Percentiles rank a stretch among this genome's conserved stretches.
Evolutionary conservation across 2,113 vertebrate genomes (phyloP).

Genomic region (Poecile atricapillus): DNA sequence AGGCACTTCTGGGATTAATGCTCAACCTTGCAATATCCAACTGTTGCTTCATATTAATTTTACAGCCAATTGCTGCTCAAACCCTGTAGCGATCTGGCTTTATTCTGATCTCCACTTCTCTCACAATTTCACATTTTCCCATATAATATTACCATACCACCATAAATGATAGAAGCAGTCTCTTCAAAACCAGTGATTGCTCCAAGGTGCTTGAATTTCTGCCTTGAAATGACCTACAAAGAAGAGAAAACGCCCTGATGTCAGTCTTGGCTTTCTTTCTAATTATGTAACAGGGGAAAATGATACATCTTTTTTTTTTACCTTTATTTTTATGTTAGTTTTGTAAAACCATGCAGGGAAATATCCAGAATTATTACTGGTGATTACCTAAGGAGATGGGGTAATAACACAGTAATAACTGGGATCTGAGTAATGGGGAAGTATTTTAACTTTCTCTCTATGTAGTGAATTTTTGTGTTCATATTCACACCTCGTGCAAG

Average conservation of each 20-base stretch:
- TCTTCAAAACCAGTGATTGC: conserved; percentile 25
- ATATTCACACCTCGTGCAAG: background rate
- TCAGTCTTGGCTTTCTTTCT: conserved; percentile 35
- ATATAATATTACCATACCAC: conserved; percentile 29
- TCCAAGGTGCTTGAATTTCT: conserved; percentile 49
- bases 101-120: background rate
- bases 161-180: conserved; percentile 61
- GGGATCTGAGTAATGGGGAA: background rate
- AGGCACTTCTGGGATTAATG: background rate
- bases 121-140: conserved; percentile 47
- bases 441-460: background rate
- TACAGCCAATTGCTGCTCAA: conserved; percentile 46
- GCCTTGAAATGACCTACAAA: conserved; percentile 33
- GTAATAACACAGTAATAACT: background rate
- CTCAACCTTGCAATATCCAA: conserved; percentile 26
- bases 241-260: background rate
- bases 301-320: background rate
- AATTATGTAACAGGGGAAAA: background rate
- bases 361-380: background rate
- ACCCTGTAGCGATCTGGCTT: conserved; percentile 51
- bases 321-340: background rate
- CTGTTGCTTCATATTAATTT: conserved; percentile 34
- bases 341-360: background rate
- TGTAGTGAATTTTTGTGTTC: background rate
- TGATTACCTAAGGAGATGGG: background rate